Conservation (phyloP, 2,888 invertebrate genomes). For the Ormyrus pomaceus region DNA sequence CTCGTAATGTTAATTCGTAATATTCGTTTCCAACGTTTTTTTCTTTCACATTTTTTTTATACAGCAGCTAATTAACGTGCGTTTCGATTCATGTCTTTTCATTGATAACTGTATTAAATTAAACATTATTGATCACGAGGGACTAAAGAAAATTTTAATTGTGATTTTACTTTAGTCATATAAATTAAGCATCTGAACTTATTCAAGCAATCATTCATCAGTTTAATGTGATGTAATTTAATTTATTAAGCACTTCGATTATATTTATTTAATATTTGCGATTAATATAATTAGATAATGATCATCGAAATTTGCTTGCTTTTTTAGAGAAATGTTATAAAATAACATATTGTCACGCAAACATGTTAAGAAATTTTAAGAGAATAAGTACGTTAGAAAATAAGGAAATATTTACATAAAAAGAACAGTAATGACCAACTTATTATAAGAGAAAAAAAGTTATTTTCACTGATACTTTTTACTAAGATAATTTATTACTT, state of each 20-base stretch:
- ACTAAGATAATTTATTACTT: no score
- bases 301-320: no score
- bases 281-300: no score
- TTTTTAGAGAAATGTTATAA: no score
- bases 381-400: no score
- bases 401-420: no score
- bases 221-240: neutral
- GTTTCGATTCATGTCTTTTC: neutral
- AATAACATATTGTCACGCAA: no score
- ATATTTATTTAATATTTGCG: neutral
- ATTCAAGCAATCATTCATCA: neutral
- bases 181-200: neutral
- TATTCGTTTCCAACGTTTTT: neutral
- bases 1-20: neutral
- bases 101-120: neutral
- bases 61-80: conserved; percentile 14
- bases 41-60: neutral
- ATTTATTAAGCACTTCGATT: neutral
- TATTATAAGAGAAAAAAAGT: no score
- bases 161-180: no score
- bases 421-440: no score
- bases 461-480: no score
- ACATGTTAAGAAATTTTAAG: no score
- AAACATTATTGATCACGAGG: neutral
- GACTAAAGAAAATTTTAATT: neutral